Conservation (phyloP, 2,888 invertebrate genomes). For the Brachyopa scutellaris region DNA sequence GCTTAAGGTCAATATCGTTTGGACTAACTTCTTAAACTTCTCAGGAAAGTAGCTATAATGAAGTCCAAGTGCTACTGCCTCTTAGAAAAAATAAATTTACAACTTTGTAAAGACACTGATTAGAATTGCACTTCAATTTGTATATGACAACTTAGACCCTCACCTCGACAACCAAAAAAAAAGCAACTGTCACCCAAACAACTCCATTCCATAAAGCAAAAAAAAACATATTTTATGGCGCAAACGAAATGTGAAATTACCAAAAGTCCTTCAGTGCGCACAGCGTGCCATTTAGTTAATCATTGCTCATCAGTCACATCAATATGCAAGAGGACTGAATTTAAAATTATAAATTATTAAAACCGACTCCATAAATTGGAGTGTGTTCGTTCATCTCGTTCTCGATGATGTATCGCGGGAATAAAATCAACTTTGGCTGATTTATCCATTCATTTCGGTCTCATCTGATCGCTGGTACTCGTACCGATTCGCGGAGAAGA, state of each 20-base stretch:
- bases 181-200: neutral
- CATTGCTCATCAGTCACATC: neutral
- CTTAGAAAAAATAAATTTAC: too few relatives aligned
- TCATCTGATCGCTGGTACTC: conserved; percentile 24
- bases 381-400: conserved; percentile 39
- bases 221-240: neutral
- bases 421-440: conserved; percentile 41
- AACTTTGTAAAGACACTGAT: too few relatives aligned
- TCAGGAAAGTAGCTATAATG: too few relatives aligned
- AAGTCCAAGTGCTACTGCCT: too few relatives aligned
- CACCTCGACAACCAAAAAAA: too few relatives aligned
- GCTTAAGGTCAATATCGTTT: too few relatives aligned
- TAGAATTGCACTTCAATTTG: too few relatives aligned
- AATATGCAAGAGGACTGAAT: conserved; percentile 6
- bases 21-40: too few relatives aligned
- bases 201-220: too few relatives aligned
- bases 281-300: neutral
- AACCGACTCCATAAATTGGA: conserved; percentile 30
- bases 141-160: too few relatives aligned
- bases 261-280: neutral
- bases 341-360: conserved; percentile 42
- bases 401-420: conserved; percentile 47
- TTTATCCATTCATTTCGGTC: conserved; percentile 51
- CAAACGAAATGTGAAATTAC: neutral
- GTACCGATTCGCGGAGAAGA: neutral